These are phyloP conservation scores for Tiphia femorata DNA, from an alignment of 2,888 invertebrate genomes.

Conservation along the genomic window DNA sequence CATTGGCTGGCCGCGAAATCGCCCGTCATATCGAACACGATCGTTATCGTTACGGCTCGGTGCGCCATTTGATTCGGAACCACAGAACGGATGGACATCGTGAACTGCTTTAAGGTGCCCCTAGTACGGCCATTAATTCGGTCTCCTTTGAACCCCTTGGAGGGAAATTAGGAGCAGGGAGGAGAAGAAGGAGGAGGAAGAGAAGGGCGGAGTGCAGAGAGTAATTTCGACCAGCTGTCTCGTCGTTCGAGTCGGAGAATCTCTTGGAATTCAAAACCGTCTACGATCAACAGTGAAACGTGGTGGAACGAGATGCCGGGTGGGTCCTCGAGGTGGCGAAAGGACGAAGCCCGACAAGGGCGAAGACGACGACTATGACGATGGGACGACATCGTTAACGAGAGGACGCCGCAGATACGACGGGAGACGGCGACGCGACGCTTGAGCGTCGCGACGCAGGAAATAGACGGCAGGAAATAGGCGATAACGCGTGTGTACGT, in stretches of 20 bases:
- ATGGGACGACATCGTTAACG: constrained; percentile 35
- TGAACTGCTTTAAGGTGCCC: too few relatives aligned
- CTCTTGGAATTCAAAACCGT: constrained; percentile 32
- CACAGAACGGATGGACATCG: too few relatives aligned
- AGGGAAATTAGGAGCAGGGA: too few relatives aligned
- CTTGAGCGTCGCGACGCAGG: background rate
- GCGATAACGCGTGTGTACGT: too few relatives aligned
- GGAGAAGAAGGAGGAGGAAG: background rate
- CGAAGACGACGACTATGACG: too few relatives aligned
- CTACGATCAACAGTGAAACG: constrained; percentile 35
- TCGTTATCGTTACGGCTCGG: too few relatives aligned
- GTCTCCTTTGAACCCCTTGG: too few relatives aligned
- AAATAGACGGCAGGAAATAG: background rate
- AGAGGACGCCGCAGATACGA: constrained; percentile 13
- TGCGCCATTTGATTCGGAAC: too few relatives aligned
- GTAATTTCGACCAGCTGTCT: constrained; percentile 1
- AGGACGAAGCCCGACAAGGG: too few relatives aligned
- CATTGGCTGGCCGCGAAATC: too few relatives aligned
- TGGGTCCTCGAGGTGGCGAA: constrained; percentile 27
- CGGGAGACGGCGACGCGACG: constrained; percentile 20
- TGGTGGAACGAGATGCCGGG: constrained; percentile 26
- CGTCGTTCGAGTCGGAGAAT: background rate
- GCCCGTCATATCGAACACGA: too few relatives aligned
- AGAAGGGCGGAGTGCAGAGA: background rate
- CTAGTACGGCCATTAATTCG: too few relatives aligned